A percentile compares a stretch with the other conserved stretches of the same genome.
These are phyloP conservation scores for Leptobrachium ailaonicum DNA, from an alignment of 2,113 vertebrate genomes.

Conservation along the genomic window DNA sequence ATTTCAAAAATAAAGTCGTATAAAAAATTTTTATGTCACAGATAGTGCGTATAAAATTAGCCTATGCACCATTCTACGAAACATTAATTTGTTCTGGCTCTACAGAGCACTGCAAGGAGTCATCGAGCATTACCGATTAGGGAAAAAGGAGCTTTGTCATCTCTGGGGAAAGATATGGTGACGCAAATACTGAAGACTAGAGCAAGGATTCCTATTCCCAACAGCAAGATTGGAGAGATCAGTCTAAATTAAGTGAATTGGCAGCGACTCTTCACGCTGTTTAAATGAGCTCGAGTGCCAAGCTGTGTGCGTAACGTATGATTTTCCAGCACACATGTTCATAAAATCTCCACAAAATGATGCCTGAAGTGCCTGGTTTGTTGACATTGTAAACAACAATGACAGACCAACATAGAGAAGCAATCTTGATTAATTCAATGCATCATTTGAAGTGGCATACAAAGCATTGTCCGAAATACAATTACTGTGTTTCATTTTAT, in stretches of 20 bases:
- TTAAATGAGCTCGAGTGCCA: not conserved
- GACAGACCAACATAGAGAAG: no score
- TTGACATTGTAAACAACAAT: no score
- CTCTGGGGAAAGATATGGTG: slow-evolving; percentile 1
- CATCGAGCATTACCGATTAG: slow-evolving; percentile 8
- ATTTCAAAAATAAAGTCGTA: no score
- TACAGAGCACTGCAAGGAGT: slow-evolving; percentile 17
- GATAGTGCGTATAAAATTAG: not conserved
- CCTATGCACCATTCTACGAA: not conserved
- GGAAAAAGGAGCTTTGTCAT: not conserved
- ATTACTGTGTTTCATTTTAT: no score
- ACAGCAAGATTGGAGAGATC: slow-evolving; percentile 17
- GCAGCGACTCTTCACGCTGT: slow-evolving; percentile 6
- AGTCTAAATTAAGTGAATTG: slow-evolving; percentile 8
- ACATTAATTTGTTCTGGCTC: slow-evolving; percentile 22
- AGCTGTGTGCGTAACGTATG: not conserved
- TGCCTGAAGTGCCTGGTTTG: no score
- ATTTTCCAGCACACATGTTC: no score
- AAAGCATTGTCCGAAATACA: no score
- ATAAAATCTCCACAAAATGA: no score
- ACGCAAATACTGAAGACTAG: slow-evolving; percentile 14
- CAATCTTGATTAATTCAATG: no score
- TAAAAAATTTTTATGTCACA: no score
- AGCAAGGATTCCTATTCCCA: slow-evolving; percentile 2
- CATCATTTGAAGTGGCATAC: no score